Evolutionary conservation across 2,113 vertebrate species (phyloP).

Genomic region (Varanus salvator): DNA sequence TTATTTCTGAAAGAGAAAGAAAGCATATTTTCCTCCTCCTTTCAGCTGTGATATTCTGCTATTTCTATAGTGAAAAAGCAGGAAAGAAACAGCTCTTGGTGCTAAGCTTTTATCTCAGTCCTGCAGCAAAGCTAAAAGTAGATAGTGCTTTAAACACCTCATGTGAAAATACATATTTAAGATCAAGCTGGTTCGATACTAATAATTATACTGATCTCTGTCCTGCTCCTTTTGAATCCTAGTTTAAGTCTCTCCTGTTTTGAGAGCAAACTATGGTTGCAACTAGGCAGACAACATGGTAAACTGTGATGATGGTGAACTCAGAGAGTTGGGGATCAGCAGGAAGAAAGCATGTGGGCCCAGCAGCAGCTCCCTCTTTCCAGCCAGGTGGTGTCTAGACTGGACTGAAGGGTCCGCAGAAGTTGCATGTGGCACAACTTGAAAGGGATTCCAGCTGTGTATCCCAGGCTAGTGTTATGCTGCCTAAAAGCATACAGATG

Average conservation of each 20-base stretch:
- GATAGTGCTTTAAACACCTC: too few species aligned
- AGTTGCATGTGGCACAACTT: fast-evolving
- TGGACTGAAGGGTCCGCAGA: not conserved
- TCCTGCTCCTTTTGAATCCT: not conserved
- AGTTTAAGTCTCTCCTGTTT: not conserved
- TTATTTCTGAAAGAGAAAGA: too few species aligned
- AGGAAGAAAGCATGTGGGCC: not conserved
- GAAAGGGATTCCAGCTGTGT: conserved; percentile 5
- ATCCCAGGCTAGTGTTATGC: conserved; percentile 18
- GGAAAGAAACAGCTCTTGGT: too few species aligned
- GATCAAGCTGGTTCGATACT: too few species aligned
- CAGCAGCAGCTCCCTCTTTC: too few species aligned
- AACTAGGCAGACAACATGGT: not conserved
- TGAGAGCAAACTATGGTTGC: not conserved
- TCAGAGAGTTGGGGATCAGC: not conserved
- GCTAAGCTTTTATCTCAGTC: too few species aligned
- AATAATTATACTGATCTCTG: not conserved
- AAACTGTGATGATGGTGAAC: not conserved
- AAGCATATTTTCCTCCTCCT: too few species aligned
- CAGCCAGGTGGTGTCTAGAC: not conserved
- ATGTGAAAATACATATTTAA: too few species aligned
- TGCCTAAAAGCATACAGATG: conserved; percentile 40
- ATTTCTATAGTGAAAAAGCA: too few species aligned
- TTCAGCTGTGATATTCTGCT: too few species aligned
- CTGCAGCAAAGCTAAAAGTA: too few species aligned